Base-by-base conservation (phyloP, 2,113 vertebrate species). In the Grammomys dolichurus region DNA sequence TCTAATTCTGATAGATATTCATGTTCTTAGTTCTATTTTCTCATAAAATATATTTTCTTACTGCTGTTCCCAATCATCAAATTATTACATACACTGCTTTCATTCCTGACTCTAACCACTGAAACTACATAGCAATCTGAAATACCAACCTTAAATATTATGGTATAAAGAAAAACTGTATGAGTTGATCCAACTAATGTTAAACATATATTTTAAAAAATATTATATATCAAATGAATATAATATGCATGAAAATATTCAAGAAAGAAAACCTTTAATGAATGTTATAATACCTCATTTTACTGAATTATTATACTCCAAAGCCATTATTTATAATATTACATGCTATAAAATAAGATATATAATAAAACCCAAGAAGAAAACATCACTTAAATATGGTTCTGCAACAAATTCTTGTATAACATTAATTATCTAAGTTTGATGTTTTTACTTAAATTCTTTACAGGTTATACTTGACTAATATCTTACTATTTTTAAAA, bases 1-100 rank as follows among this genome's bases (percentile, higher is more conserved):
- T 94, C 22, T 11, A 95, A 28, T 89, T 86, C 54, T 13, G 54
- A 93, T n/a, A 1, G 88, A 56, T 14, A 95, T 82, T 40, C 46
- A 56, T 73, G 93, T 26, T 91, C 31, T 11, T 36, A 93, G 24
- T 65, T 22, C 36, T 94, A 36, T 51, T 54, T 33, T 86, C 14
- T 95, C 14, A 86, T 46, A 85, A 92, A 88, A 85, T 13, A 12
- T 60, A 4, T 86, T 96, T 81, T 90, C 46, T 82, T 54, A 11
- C 26, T 92, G 8, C 9, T 84, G 8, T 4, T 20, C 22, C 43
- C 22, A 95, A 67, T 63, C 12, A 90, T 75, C 26, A 69, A 67
- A 46, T 5, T 87, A 87, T 20, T 6, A 48, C 36, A 9, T 48
- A 87, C 3, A 63, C 22, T 84, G n/a, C 40, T 28, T 28, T 77